Base-by-base conservation (phyloP, 2,113 vertebrate species). In the Hippocampus abdominalis region DNA sequence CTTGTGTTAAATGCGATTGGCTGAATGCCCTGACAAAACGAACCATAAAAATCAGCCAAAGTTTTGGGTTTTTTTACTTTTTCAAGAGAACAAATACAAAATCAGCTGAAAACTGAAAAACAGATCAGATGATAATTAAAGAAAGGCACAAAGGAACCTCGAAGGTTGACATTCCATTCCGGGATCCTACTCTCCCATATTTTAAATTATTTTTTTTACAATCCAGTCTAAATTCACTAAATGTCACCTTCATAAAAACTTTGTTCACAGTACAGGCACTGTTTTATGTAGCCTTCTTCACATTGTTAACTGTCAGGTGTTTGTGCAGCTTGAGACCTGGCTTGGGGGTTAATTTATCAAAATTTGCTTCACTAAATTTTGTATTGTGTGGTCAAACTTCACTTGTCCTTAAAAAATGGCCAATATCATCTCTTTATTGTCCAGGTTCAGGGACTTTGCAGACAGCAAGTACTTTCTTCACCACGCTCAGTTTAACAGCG, bases 381-480 rank as follows among this genome's bases (percentile, higher is more conserved):
- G 4, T 29, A 16, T 18, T 13, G 57, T 29, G 16, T 6, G 16
- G 11, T 53, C 46, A 49, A n/a, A 63, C 27, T 56, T 9, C 9
- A 68, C 11, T 23, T 54, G n/a, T 21, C 13, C 12, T 25, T 46
- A 18, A 61, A 25, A 29, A 36, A 42, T 63, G 6, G 36, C 67
- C 16, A 46, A 16, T 70, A 1, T 62, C 68, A 60, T 4, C 29
- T 70, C 3, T 8, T 2, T 39, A 1, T 10, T 64, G 40, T 70
- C 91, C 8, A 97, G 90, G 0, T 95, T 95, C 66, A 92, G 92
- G 0, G 96, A 98, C 84, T 92, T 94, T 68, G 90, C 92, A 0
- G 95, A 98, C 2, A 96, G 94, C 78, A 97, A 96, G 77, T 95
- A 98, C 77, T 78, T 95, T 69, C 83, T 99, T 72, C 94, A 95